Conservation (phyloP, 2,888 invertebrate genomes). For the Pediacus dermestoides region DNA sequence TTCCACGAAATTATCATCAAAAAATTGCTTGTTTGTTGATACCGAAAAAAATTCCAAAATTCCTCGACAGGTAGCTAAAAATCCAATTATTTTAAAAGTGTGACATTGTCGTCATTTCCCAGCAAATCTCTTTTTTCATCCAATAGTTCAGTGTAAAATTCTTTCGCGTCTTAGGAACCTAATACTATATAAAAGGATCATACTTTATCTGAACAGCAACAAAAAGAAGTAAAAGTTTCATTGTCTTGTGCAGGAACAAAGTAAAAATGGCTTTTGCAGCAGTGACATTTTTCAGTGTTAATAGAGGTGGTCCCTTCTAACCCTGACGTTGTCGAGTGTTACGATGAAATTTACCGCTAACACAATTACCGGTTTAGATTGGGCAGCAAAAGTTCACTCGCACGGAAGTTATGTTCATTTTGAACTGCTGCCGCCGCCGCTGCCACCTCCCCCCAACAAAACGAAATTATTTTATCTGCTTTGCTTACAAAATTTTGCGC, state of each 20-base stretch:
- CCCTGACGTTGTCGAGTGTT: slow-evolving; percentile 40
- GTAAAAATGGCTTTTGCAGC: slow-evolving; percentile 15
- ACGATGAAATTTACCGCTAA: slow-evolving; percentile 47
- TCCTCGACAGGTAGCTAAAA: no score
- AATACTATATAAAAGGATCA: no score
- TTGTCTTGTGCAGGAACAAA: slow-evolving; percentile 11
- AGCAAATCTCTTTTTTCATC: no score
- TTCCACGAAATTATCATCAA: no score
- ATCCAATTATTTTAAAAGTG: no score
- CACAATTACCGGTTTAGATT: slow-evolving; percentile 49
- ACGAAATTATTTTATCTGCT: slow-evolving; percentile 38
- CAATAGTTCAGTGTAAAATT: no score
- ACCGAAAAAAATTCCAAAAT: no score
- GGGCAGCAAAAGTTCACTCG: slow-evolving; percentile 44
- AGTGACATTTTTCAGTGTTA: slow-evolving; percentile 28
- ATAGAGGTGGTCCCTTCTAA: slow-evolving; percentile 29
- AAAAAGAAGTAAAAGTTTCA: no score
- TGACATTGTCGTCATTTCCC: no score
- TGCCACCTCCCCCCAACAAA: slow-evolving; percentile 21
- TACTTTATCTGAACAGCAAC: no score
- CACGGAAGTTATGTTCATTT: slow-evolving; percentile 48
- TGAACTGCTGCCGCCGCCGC: slow-evolving; percentile 35
- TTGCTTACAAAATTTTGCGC: slow-evolving; percentile 5
- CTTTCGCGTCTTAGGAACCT: no score
- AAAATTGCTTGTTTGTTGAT: no score